phyloP scores from a whole-genome alignment of 2,888 invertebrate genomes.

The Cacoxenus indagator region DNA sequence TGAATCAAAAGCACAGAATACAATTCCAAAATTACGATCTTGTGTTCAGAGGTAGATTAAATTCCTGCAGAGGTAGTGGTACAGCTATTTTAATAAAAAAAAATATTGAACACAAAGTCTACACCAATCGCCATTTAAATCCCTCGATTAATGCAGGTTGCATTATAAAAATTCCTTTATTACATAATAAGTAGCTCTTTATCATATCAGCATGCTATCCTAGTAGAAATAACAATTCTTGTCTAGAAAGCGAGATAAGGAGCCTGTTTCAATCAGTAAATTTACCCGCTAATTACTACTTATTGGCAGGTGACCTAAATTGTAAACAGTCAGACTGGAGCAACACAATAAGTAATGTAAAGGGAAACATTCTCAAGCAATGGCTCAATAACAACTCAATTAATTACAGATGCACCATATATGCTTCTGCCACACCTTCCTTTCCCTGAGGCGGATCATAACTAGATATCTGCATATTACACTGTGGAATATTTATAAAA shows the following conservation, averaged over 20 bases:
- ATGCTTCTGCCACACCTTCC: not conserved
- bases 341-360: not conserved
- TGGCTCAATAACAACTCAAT: conserved; percentile 2
- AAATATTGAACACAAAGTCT: not conserved
- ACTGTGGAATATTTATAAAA: conserved; percentile 1
- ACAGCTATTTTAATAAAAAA: not conserved
- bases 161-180: not conserved
- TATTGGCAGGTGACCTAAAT: conserved; percentile 5
- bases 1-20: not conserved
- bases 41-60: not conserved
- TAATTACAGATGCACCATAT: not conserved
- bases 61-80: not conserved
- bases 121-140: not conserved
- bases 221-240: not conserved
- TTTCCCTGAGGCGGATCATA: not conserved
- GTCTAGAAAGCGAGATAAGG: not conserved
- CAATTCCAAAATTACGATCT: not conserved
- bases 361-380: not conserved
- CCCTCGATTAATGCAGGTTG: not conserved
- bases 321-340: too few relatives aligned
- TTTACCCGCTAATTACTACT: not conserved
- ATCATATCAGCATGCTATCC: too few relatives aligned
- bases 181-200: not conserved
- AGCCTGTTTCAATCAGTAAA: not conserved
- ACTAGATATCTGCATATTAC: not conserved